Base-by-base conservation (phyloP, 2,797 vertebrate species). In the Scarus forsteni region DNA sequence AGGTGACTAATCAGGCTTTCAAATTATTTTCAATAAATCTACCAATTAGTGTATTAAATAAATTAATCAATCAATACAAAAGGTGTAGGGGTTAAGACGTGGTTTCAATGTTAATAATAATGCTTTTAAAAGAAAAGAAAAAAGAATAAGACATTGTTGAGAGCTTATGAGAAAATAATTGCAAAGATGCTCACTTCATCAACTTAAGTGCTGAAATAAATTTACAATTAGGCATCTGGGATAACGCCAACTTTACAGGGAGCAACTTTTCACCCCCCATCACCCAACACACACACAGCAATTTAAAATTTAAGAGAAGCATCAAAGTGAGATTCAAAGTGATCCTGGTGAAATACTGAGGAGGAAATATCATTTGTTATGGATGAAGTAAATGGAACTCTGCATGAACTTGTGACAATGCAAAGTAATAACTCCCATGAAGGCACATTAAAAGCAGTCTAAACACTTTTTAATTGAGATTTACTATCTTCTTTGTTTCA, bases 381-480 rank as follows among this genome's bases (percentile, higher is more conserved):
- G 6, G 39, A 53, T 14, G 19, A 61, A 70, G 6, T 59, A 53
- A 79, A 60, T 66, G 15, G 1, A 72, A 40, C 16, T 3, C 42
- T 38, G 36, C 38, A 19, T 60, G 42, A 59, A 67, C 45, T 36
- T 44, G 53, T 54, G 27, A 57, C 58, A 52, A 52, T 66, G 46
- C 38, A 56, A 58, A 58, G 49, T 53, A 50, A 67, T 76, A 64
- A 60, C 42, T 59, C 38, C 49, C 15, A 27, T 12, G 36, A 39
- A 60, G 19, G 36, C 39, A 14, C 42, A 55, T 59, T 50, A 57
- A 35, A 27, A 51, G 54, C 18, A 45, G 40, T 14, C 15, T 52
- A 54, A 53, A 49, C 44, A 55, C 53, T 59, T 78, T 76, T 72
- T 66, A 76, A 84, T 70, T 66, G 36, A 66, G 70, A 73, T 70